These are phyloP conservation scores for Chinchilla lanigera DNA, from an alignment of 2,113 vertebrate species.

Conservation along the genomic window DNA sequence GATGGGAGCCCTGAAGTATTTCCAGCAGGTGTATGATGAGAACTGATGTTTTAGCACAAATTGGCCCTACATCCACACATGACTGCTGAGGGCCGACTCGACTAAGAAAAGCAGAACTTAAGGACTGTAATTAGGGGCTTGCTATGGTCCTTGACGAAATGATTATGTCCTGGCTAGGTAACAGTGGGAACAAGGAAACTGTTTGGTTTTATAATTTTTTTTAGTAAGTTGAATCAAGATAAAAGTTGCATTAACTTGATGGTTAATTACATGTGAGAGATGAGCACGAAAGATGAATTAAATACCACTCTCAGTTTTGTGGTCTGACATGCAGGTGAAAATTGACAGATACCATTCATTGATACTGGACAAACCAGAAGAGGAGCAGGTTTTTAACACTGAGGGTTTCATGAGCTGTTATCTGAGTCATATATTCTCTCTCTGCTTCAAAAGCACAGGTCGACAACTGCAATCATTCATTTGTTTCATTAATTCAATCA, in stretches of 20 bases:
- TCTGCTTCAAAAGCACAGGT: background rate
- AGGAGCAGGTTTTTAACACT: background rate
- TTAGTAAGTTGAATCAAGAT: slow-evolving; percentile 21
- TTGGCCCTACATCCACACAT: background rate
- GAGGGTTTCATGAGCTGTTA: background rate
- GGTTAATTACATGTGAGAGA: slow-evolving; percentile 71
- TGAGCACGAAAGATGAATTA: slow-evolving; percentile 49
- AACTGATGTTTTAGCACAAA: background rate
- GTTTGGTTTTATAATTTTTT: slow-evolving; percentile 38
- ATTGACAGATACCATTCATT: slow-evolving; percentile 16
- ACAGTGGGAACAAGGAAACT: background rate
- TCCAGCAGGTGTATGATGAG: background rate
- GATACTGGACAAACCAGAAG: slow-evolving; percentile 39
- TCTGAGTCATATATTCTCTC: background rate
- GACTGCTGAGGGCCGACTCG: background rate
- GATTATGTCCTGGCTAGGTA: background rate
- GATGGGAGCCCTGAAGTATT: background rate
- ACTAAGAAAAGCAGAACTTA: background rate
- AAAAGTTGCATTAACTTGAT: slow-evolving; percentile 46
- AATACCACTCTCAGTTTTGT: slow-evolving; percentile 46
- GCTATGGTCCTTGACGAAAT: background rate
- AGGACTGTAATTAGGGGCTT: slow-evolving; percentile 5
- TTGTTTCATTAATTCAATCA: background rate
- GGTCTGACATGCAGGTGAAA: background rate
- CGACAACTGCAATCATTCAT: background rate